Evolutionary conservation across 1,140 invertebrate genomes (phyloP).

Genomic region (Euura lappo): DNA sequence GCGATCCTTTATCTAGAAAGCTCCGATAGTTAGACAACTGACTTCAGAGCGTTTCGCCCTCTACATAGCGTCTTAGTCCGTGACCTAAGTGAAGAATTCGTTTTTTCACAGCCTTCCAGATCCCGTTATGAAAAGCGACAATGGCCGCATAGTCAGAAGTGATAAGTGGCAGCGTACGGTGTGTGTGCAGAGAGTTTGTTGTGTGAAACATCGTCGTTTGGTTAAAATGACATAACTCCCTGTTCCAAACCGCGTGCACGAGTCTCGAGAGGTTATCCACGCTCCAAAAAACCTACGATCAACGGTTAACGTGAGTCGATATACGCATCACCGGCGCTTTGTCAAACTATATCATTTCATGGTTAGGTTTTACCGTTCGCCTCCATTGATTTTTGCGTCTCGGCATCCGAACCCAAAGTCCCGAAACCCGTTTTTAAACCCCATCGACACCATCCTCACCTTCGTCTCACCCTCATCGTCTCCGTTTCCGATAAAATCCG

Average conservation of each 20-base stretch:
- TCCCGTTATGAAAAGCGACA: neutral
- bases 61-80: no score
- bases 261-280: neutral
- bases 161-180: neutral
- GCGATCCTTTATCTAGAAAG: no score
- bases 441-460: no score
- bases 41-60: no score
- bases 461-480: no score
- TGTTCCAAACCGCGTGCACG: neutral
- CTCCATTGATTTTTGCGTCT: neutral
- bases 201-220: neutral
- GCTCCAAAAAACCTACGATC: neutral
- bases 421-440: no score
- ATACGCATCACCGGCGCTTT: neutral
- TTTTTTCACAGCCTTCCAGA: neutral
- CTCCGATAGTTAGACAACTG: no score
- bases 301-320: neutral
- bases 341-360: neutral
- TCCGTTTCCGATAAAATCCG: no score
- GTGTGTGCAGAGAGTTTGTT: neutral
- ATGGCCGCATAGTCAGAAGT: neutral
- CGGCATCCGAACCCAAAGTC: neutral
- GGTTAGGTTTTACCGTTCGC: neutral
- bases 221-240: neutral
- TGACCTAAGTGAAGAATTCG: no score